A percentile compares a stretch with the other conserved stretches of the same genome.
phyloP scores from a whole-genome alignment of 2,113 vertebrate species.

The Camelus bactrianus region DNA sequence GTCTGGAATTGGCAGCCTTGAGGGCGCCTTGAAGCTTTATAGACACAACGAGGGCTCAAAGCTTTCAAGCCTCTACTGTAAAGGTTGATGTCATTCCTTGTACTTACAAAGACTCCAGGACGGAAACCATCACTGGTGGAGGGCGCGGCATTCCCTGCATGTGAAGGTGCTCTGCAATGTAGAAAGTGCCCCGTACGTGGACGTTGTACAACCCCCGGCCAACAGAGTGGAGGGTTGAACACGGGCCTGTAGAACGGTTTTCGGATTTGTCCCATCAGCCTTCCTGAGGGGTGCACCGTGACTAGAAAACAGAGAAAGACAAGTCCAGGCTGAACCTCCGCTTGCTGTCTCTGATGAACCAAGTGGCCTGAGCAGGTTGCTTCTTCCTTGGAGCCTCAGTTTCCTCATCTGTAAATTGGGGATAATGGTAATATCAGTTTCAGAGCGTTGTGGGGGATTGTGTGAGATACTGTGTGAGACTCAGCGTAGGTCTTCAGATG shows the following conservation, averaged over 20 bases:
- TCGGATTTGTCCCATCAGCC: neutral
- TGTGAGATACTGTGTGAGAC: neutral
- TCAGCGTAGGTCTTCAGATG: neutral
- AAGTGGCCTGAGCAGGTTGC: neutral
- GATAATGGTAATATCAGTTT: too few relatives aligned
- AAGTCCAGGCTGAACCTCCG: neutral
- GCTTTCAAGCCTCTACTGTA: neutral
- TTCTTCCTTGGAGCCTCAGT: neutral
- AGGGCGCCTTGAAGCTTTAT: neutral
- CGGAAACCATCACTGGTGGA: neutral
- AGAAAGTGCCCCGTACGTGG: accelerated
- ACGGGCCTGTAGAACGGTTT: neutral
- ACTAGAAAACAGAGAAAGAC: neutral
- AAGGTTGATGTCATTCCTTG: accelerated
- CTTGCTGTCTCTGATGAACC: neutral
- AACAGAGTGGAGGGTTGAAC: accelerated
- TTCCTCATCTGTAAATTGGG: neutral
- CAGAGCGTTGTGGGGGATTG: neutral
- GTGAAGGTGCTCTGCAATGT: neutral
- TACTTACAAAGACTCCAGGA: neutral
- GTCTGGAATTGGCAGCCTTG: neutral
- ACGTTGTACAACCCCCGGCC: neutral
- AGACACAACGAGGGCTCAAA: accelerated
- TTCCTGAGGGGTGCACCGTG: neutral
- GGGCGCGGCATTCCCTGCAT: neutral